phyloP scores from a whole-genome alignment of 2,888 invertebrate species.

The Mechanitis messenoides region DNA sequence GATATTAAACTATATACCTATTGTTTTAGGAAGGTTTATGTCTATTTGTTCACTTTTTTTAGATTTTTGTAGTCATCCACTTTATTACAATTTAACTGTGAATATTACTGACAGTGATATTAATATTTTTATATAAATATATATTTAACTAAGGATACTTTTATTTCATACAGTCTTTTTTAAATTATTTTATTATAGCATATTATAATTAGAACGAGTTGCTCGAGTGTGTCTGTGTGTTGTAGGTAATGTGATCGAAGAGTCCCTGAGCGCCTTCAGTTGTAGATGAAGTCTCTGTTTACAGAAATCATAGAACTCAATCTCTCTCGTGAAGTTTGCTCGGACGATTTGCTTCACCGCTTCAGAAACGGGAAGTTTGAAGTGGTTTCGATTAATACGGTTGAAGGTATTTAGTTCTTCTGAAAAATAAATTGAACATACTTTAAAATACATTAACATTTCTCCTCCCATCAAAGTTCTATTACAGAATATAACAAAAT shows the following conservation, averaged over 20 bases:
- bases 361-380: constrained; percentile 91
- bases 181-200: constrained; percentile 1
- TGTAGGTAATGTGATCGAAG: constrained; percentile 46
- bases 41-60: no score
- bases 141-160: no score
- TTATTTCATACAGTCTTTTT: constrained; percentile 2
- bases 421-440: constrained; percentile 43
- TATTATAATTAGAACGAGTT: constrained; percentile 17
- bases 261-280: constrained; percentile 82
- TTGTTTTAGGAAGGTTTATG: no score
- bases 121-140: neutral
- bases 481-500: neutral
- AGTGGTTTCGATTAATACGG: constrained; percentile 89
- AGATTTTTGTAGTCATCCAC: no score
- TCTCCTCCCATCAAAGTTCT: neutral
- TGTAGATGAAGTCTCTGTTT: constrained; percentile 89
- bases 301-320: constrained; percentile 94
- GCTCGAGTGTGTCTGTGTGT: constrained; percentile 10
- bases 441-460: neutral
- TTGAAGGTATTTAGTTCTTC: constrained; percentile 85
- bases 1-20: no score
- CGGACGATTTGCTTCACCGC: constrained; percentile 90
- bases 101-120: no score
- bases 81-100: no score
- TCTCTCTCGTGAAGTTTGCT: constrained; percentile 90